Percentiles rank a stretch among this genome's conserved stretches.
Evolutionary conservation across 2,888 invertebrate species (phyloP).

Genomic region (Lasioglossum vierecki): DNA sequence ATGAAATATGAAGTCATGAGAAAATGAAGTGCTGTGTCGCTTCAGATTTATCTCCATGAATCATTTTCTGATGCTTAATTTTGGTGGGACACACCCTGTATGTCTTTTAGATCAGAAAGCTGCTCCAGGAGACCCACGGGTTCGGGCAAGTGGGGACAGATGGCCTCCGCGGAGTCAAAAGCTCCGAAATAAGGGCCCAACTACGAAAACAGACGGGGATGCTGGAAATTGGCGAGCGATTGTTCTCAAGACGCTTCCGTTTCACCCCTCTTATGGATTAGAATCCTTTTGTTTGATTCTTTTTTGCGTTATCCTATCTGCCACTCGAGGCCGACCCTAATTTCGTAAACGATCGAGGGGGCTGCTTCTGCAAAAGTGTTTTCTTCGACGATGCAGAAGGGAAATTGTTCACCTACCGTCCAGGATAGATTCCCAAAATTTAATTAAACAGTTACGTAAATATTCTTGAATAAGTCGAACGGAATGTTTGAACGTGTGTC

Average conservation of each 20-base stretch:
- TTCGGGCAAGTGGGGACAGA: constrained; percentile 74
- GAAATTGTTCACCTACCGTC: not conserved
- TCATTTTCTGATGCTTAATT: not conserved
- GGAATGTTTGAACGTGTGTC: not conserved
- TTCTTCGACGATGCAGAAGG: not conserved
- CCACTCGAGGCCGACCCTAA: not conserved
- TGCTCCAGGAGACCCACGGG: constrained; percentile 44
- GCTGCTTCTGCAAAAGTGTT: not conserved
- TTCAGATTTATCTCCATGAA: not conserved
- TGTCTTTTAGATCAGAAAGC: not conserved
- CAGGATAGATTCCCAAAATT: too few relatives aligned
- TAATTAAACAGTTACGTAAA: not conserved
- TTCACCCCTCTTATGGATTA: not conserved
- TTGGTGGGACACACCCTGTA: not conserved
- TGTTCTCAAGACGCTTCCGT: constrained; percentile 20
- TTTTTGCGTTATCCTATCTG: not conserved
- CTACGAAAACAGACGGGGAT: constrained; percentile 74
- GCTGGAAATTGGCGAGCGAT: constrained; percentile 72
- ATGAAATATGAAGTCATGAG: too few relatives aligned
- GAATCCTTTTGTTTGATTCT: not conserved
- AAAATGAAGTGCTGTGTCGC: too few relatives aligned
- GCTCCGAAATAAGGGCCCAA: constrained; percentile 78
- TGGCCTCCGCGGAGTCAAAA: constrained; percentile 81
- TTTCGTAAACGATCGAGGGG: not conserved
- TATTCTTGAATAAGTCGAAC: not conserved